These are phyloP conservation scores for Iguana delicatissima DNA, from an alignment of 2,797 vertebrate species.

Conservation along the genomic window DNA sequence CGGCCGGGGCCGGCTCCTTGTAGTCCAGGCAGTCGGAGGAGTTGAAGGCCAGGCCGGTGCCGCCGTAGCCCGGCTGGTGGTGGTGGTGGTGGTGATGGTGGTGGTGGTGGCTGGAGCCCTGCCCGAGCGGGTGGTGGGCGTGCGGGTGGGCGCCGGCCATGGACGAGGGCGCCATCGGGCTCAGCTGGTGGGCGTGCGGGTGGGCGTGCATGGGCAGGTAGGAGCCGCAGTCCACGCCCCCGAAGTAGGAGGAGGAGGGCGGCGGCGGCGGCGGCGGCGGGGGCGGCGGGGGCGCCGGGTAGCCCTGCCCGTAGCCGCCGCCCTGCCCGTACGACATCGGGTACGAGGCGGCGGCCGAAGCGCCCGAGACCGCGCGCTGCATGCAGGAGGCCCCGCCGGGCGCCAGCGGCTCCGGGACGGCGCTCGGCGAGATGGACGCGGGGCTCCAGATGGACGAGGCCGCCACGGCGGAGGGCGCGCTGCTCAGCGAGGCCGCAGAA, in stretches of 20 bases:
- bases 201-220: conserved; percentile 98
- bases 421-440: conserved; percentile 93
- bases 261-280: conserved; percentile 91
- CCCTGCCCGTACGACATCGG: conserved; percentile 96
- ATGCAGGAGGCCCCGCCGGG: conserved; percentile 90
- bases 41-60: conserved; percentile 92
- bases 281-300: conserved; percentile 86
- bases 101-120: conserved; percentile 91
- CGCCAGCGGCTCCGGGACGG: conserved; percentile 88
- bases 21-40: conserved; percentile 98
- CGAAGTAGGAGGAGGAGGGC: conserved; percentile 90
- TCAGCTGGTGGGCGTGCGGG: conserved; percentile 93
- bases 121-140: conserved; percentile 93
- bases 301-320: conserved; percentile 92
- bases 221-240: conserved; percentile 95
- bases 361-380: conserved; percentile 87
- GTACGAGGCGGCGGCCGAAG: conserved; percentile 89
- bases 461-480: conserved; percentile 72
- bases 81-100: conserved; percentile 94
- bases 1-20: conserved; percentile 92
- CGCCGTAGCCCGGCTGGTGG: conserved; percentile 89
- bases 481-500: conserved; percentile 70
- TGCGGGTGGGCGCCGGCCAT: conserved; percentile 85
- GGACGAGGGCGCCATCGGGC: conserved; percentile 94
- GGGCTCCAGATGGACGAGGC: conserved; percentile 99